Evolutionary conservation across 2,888 invertebrate genomes (phyloP), one percentile per base, ranked within the genome.

Genomic region (Nephrocerus scutellatus): DNA sequence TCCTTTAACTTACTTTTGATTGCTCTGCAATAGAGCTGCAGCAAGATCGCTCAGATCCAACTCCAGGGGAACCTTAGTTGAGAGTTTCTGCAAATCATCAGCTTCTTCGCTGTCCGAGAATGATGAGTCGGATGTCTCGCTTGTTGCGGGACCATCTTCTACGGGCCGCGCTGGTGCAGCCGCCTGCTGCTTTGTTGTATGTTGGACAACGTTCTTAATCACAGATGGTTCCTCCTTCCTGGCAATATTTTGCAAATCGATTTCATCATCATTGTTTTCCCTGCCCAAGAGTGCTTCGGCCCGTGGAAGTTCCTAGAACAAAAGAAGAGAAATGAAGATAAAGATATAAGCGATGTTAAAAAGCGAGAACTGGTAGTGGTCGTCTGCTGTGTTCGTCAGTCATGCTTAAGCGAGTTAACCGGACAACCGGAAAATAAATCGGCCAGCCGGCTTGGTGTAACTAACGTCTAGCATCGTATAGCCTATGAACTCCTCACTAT

Each of bases 1-100:
- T n/a, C n/a, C n/a, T 26, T 20, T 8, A 12, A 36, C 44, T 46
- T 63, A 79, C 75, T 79, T 77, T 59, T 80, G 80, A 62, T 77
- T 79, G 56, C 79, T 80, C 48, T 80, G 79, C 54, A 82, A 70
- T 63, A 81, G 72, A 20, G 79, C 84, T 26, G 84, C 83, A 19
- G 86, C 84, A 43, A 88, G 72, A 47, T 88, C 86, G 55, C 87
- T 86, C 44, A 88, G 76, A 69, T 87, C 84, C 59, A 89, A 76
- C 64, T 85, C 84, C 41, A 87, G 74, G 42, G 87, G 87, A 62
- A 88, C 70, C 63, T 83, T 84, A 60, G 83, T 75, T 55, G 76
- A 76, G 41, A 53, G 56, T 46, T 67, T 66, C 62, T 67, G 80
- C 50, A 73, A 70, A 44, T 79, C 77, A 34, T 78, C 74, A 32